Conservation (phyloP, 2,797 vertebrate genomes). For the Melanotaenia trifasciata region DNA sequence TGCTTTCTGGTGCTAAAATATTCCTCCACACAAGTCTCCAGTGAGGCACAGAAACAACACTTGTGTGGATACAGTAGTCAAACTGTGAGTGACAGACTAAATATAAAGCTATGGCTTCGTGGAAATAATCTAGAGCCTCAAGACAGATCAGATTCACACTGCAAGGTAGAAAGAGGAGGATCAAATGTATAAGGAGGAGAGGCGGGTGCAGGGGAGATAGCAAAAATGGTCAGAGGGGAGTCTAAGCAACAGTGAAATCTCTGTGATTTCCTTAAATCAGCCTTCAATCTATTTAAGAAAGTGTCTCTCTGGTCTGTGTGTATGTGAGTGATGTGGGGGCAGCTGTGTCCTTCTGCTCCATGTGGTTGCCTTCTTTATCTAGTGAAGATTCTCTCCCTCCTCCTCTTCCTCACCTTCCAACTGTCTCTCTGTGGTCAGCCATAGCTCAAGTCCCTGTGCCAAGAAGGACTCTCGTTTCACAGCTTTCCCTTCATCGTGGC, state of each 20-base stretch:
- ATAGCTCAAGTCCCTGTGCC: slow-evolving; percentile 66
- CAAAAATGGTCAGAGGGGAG: slow-evolving; percentile 30
- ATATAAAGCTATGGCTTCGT: slow-evolving; percentile 52
- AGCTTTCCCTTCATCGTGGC: slow-evolving; percentile 55
- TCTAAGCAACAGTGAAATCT: slow-evolving; percentile 32
- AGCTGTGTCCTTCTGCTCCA: slow-evolving; percentile 35
- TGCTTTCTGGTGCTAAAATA: slow-evolving; percentile 70
- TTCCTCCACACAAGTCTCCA: slow-evolving; percentile 39
- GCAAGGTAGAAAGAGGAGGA: slow-evolving; percentile 48
- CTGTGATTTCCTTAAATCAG: slow-evolving; percentile 42
- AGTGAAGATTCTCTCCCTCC: slow-evolving; percentile 30
- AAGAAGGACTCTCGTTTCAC: slow-evolving; percentile 71
- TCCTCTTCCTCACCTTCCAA: slow-evolving; percentile 37
- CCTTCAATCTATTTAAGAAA: slow-evolving; percentile 53
- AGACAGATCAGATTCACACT: slow-evolving; percentile 61
- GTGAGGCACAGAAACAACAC: slow-evolving; percentile 33
- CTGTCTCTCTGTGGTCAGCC: slow-evolving; percentile 52
- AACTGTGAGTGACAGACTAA: slow-evolving; percentile 53
- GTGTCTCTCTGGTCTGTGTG: slow-evolving; percentile 49
- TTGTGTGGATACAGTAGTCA: slow-evolving; percentile 43
- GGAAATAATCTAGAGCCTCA: slow-evolving; percentile 62
- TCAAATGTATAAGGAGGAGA: slow-evolving; percentile 50
- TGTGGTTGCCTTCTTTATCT: slow-evolving; percentile 59
- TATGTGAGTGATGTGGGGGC: slow-evolving; percentile 35
- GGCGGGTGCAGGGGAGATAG: slow-evolving; percentile 36